Evolutionary conservation across 2,113 vertebrate species (phyloP).

Genomic region (Raphicerus campestris): DNA sequence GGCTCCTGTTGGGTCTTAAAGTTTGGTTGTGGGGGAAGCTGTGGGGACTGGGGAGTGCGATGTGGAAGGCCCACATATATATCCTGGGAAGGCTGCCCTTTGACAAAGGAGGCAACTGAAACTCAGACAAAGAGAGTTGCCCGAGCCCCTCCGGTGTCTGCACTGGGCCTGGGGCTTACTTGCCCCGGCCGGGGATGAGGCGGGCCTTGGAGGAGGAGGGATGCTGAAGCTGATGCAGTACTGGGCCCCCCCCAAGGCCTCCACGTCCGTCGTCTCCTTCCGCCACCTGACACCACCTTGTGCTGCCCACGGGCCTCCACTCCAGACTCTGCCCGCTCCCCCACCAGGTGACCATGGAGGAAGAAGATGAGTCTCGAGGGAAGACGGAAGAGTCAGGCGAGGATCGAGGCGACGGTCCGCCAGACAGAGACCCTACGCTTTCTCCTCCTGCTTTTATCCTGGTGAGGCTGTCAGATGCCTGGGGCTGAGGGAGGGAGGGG

Average conservation of each 20-base stretch:
- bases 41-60: neutral
- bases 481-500: neutral
- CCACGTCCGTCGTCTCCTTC: fast-evolving
- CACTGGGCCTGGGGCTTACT: neutral
- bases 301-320: neutral
- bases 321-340: neutral
- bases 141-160: neutral
- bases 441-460: slow-evolving; percentile 70
- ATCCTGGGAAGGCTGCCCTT: neutral
- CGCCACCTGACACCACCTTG: fast-evolving
- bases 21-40: neutral
- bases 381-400: slow-evolving; percentile 62
- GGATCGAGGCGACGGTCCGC: slow-evolving; percentile 42
- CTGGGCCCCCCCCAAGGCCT: neutral
- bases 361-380: slow-evolving; percentile 70
- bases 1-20: neutral
- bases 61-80: neutral
- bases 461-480: slow-evolving; percentile 46
- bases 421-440: slow-evolving; percentile 60
- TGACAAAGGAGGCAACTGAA: neutral
- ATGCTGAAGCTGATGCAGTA: too few relatives aligned
- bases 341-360: slow-evolving; percentile 67
- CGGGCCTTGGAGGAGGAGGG: neutral
- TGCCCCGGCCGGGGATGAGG: fast-evolving
- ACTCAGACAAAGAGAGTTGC: neutral